A percentile compares a stretch with the other conserved stretches of the same genome.
Evolutionary conservation across 2,113 vertebrate species (phyloP).

Genomic region (Archilochus colubris): DNA sequence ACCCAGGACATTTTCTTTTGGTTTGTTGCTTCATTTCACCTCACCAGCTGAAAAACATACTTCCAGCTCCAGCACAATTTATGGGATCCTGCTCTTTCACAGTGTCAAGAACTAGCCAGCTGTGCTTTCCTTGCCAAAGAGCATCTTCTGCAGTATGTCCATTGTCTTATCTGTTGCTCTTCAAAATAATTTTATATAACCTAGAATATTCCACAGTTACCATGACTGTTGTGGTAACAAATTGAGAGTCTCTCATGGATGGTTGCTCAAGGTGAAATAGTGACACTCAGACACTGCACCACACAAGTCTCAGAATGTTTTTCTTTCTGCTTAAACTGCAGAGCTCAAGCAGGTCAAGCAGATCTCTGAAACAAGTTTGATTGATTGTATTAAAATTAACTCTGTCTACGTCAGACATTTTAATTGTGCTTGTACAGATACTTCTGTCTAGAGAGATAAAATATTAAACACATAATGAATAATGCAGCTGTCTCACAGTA

Average conservation of each 20-base stretch:
- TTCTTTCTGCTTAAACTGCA: neutral
- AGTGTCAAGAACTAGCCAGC: neutral
- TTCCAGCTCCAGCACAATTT: neutral
- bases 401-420: neutral
- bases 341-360: conserved; percentile 16
- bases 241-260: neutral
- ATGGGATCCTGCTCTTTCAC: neutral
- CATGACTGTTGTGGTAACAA: neutral
- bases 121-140: neutral
- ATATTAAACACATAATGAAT: conserved; percentile 53
- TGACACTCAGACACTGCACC: neutral
- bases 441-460: conserved; percentile 26
- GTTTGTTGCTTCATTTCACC: neutral
- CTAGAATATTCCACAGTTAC: neutral
- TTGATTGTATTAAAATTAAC: conserved; percentile 19
- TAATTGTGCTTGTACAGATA: conserved; percentile 21
- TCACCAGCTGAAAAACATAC: neutral
- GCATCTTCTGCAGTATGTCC: neutral
- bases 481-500: conserved; percentile 10
- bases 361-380: neutral
- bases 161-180: neutral
- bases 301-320: neutral
- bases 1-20: neutral
- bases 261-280: neutral
- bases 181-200: neutral